Evolutionary conservation across 1,140 invertebrate species (phyloP).

Genomic region (Nasonia giraulti): DNA sequence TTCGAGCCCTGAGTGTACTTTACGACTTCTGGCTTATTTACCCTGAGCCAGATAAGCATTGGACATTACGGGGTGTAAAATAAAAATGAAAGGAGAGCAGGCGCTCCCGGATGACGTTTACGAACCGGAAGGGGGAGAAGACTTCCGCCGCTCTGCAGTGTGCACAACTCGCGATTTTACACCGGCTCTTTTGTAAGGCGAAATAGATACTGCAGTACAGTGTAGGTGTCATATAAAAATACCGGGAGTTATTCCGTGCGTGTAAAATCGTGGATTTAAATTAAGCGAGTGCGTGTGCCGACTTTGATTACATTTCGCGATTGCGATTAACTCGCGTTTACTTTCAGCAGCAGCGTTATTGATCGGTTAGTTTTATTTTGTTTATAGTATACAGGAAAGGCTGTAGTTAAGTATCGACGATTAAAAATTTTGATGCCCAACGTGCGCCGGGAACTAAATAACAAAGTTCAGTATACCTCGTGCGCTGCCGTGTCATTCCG

Average conservation of each 20-base stretch:
- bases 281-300: background rate
- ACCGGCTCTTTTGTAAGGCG: background rate
- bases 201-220: background rate
- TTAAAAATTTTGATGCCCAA: background rate
- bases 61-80: background rate
- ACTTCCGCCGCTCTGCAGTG: background rate
- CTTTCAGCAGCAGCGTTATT: background rate
- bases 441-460: background rate
- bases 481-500: background rate
- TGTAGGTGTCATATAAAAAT: too few species aligned
- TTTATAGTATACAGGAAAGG: background rate
- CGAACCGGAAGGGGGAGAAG: background rate
- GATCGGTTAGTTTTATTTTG: background rate
- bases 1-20: background rate
- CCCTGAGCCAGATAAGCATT: background rate
- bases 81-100: background rate
- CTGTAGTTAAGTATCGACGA: background rate
- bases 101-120: background rate
- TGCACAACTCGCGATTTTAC: background rate
- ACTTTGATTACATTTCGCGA: background rate
- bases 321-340: background rate
- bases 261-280: background rate
- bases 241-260: too few species aligned
- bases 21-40: conserved; percentile 1
- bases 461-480: background rate